Conservation (phyloP, 2,888 invertebrate species). For the Calliphora vomitoria region DNA sequence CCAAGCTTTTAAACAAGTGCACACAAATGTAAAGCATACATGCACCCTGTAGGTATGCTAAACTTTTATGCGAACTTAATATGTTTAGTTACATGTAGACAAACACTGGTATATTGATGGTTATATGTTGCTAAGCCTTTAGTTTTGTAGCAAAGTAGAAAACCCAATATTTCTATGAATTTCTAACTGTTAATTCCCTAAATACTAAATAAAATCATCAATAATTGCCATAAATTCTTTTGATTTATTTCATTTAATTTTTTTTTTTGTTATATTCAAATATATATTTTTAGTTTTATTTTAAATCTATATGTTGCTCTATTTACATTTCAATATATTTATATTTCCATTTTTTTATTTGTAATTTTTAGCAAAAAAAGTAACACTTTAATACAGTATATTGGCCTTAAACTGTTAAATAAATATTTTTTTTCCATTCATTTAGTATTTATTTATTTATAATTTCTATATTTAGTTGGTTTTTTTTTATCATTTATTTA, state of each 20-base stretch:
- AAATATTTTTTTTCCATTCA: conserved; percentile 62
- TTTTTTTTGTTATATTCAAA: not conserved
- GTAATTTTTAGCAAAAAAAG: conserved; percentile 54
- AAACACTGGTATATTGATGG: not conserved
- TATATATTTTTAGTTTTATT: conserved; percentile 8
- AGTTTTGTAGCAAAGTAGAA: too few species aligned
- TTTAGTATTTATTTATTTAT: conserved; percentile 55
- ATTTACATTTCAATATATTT: conserved; percentile 54
- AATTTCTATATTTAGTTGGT: conserved; percentile 31
- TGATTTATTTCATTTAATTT: conserved; percentile 27
- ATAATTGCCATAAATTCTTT: conserved; percentile 38
- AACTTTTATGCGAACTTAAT: too few species aligned
- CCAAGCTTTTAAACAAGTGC: too few species aligned
- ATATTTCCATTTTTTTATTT: not conserved
- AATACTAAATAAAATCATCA: conserved; percentile 11
- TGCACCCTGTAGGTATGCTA: too few species aligned
- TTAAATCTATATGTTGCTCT: conserved; percentile 13
- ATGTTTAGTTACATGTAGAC: not conserved
- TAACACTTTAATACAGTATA: conserved; percentile 70
- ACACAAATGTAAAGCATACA: not conserved
- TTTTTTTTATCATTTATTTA: conserved; percentile 43
- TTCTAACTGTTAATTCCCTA: conserved; percentile 13
- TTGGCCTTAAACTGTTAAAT: conserved; percentile 67
- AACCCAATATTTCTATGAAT: too few species aligned
- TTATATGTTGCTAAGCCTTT: too few species aligned